Evolutionary conservation across 2,797 vertebrate genomes (phyloP), one percentile per base, ranked within the genome.

Genomic region (Echiichthys vipera): DNA sequence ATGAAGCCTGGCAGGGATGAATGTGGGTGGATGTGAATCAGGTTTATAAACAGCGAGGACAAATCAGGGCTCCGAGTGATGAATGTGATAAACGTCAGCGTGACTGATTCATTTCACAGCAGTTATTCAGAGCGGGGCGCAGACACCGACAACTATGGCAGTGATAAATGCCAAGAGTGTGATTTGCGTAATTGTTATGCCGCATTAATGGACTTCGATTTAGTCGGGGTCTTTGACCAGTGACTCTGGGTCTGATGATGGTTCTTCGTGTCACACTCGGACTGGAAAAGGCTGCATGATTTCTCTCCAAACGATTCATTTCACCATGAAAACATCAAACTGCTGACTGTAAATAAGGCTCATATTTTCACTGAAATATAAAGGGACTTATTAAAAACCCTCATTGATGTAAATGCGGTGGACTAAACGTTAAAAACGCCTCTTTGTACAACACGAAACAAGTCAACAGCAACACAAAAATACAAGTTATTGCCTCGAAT

Each of bases 161-260:
- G 72, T 85, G 89, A 88, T 80, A 71, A 89, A 89, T 89, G 82
- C 68, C 79, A 75, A 53, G 71, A 77, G 50, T 65, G 62, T 39
- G 82, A 88, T 84, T 77, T 66, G 51, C 71, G 56, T 72, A 68
- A 83, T 86, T 77, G 58, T 86, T 73, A 25, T 62, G 71, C 67
- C 20, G 71, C 57, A 27, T 80, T 85, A 72, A 85, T 77, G 36
- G 71, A 85, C 74, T 83, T 2, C 0, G 3, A 22, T 36, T 76
- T 7, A 62, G 47, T 32, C 5, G 24, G 12, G 46, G 66, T 45
- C 56, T 78, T 34, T 61, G 69, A 65, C 55, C 42, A 3, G 10
- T 4, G 8, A 75, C 71, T 25, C 69, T 45, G 59, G 59, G 25
- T 39, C 57, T 24, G 42, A 30, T 2, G 54, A 4, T 20, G 64